Evolutionary conservation across 2,797 vertebrate genomes (phyloP).

Genomic region (Neosilurus mollespiculum): DNA sequence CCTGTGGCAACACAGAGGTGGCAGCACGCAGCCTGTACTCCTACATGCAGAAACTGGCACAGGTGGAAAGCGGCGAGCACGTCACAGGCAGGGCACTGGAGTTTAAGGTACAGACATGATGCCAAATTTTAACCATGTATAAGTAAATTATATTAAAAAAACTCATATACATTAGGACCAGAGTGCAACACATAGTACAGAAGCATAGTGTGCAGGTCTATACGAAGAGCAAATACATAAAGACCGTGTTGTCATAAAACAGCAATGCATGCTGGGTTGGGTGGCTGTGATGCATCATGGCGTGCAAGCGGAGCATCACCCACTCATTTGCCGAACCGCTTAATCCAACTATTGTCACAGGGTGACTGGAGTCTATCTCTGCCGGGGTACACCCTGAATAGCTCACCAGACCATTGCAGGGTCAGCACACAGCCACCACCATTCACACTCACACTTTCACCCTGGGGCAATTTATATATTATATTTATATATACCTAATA

Average conservation of each 20-base stretch:
- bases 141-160: slow-evolving; percentile 1
- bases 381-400: too few species aligned
- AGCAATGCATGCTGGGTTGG: background rate
- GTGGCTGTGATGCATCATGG: background rate
- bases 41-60: slow-evolving; percentile 95
- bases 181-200: background rate
- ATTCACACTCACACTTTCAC: too few species aligned
- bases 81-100: slow-evolving; percentile 96
- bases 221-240: background rate
- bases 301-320: background rate
- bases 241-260: background rate
- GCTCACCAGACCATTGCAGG: too few species aligned
- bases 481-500: too few species aligned
- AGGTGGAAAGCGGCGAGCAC: slow-evolving; percentile 90
- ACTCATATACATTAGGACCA: background rate
- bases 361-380: too few species aligned
- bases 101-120: slow-evolving; percentile 82
- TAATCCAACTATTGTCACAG: too few species aligned
- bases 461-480: too few species aligned
- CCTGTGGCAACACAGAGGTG: slow-evolving; percentile 95
- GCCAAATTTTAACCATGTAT: background rate
- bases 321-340: too few species aligned
- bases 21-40: slow-evolving; percentile 90
- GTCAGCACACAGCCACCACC: too few species aligned
- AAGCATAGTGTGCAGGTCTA: background rate